Base-by-base conservation (phyloP, 1,140 invertebrate species). In the Pteromalus puparum region DNA sequence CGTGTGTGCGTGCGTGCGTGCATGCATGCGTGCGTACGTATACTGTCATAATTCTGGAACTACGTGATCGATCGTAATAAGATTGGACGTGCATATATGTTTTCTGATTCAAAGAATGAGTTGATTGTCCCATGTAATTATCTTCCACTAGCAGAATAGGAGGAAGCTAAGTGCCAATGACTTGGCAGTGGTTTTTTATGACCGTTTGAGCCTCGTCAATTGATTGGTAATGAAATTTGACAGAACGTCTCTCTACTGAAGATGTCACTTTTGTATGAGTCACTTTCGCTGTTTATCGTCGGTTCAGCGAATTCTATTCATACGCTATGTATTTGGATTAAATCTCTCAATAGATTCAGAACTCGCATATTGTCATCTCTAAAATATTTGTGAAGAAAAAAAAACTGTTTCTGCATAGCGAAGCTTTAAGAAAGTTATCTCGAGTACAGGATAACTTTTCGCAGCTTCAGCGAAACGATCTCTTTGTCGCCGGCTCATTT, bases 181-280 rank as follows among this genome's bases (percentile, higher is more conserved):
- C n/a, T n/a, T n/a, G n/a, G n/a, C n/a, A n/a, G n/a, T n/a, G n/a
- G n/a, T n/a, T 75, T 68, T 46, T 83, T 1, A 83, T 70, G 61
- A 34, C 9, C 38, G 21, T 68, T 77, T 70, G 7, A 77, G 76
- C 48, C 12, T 28, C 30, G 15, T 42, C 38, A 72, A 83, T 78
- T 83, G 38, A 72, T 53, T 24, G 15, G 24, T 72, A 72, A 83
- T 76, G 46, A 83, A 78, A 78, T 83, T 78, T 38, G 65, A 83
- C 65, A 72, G 74, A 70, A 76, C 46, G 26, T 77, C 34, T 2
- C 38, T 70, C 28, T 21, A 12, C 28, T 67, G 34, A 15, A 83
- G n/a, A 68, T 77, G 61, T 83, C 74, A 83, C 13, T 68, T 83
- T 76, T 77, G 5, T 30, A 48, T 77, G 24, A 86, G 82, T 87